A percentile compares a stretch with the other conserved stretches of the same genome.
Conservation (phyloP, 2,113 vertebrate species). For the Heptranchias perlo region DNA sequence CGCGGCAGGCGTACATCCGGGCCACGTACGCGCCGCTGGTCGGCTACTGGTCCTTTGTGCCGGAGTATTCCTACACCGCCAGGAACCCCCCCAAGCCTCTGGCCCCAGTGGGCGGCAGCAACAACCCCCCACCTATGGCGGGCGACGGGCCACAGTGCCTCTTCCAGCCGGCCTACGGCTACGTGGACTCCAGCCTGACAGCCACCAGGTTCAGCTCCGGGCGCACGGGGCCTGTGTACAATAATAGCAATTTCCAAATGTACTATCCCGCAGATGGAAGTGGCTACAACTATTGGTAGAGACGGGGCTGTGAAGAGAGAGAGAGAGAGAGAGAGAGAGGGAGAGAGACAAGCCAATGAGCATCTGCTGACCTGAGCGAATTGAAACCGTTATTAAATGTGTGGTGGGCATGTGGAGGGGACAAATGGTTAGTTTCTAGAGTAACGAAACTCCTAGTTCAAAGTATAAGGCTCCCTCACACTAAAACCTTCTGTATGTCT, state of each 20-base stretch:
- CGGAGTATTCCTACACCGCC: conserved; percentile 47
- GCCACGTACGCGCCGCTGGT: conserved; percentile 45
- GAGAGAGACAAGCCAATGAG: neutral
- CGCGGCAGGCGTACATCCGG: conserved; percentile 41
- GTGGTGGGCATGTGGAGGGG: neutral
- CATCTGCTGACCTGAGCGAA: neutral
- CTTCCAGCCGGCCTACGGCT: conserved; percentile 48
- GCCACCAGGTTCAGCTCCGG: neutral
- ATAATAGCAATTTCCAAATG: conserved; percentile 1
- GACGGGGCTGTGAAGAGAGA: neutral
- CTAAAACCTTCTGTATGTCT: neutral
- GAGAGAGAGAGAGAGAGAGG: neutral
- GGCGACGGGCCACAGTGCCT: conserved; percentile 45
- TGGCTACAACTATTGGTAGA: conserved; percentile 23
- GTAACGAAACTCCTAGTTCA: neutral
- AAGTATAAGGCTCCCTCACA: neutral
- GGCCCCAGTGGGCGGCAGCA: conserved; percentile 32
- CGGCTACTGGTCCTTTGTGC: conserved; percentile 48
- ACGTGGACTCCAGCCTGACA: conserved; percentile 38
- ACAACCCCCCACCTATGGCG: conserved; percentile 45
- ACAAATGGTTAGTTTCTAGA: neutral
- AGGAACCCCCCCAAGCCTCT: conserved; percentile 41
- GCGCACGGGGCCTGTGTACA: neutral
- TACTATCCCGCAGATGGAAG: neutral
- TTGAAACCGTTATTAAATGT: no score